A percentile compares a stretch with the other conserved stretches of the same genome.
These are phyloP conservation scores for Linnaemya vulpina DNA, from an alignment of 2,888 invertebrate genomes.

Conservation along the genomic window DNA sequence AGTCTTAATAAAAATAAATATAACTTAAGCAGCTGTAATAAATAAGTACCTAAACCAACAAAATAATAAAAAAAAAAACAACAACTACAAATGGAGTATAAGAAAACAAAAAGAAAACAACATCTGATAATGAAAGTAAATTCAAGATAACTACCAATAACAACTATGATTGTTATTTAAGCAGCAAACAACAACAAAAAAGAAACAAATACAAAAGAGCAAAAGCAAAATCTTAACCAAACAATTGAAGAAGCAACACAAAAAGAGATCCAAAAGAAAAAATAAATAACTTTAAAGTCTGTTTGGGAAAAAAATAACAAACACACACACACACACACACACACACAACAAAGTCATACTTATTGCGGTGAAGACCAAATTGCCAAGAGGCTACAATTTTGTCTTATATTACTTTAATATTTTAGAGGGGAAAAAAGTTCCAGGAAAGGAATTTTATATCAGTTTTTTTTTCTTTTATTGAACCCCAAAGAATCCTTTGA, in stretches of 20 bases:
- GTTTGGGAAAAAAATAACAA: not conserved
- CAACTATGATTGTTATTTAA: conserved; percentile 22
- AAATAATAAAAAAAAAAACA: conserved; percentile 21
- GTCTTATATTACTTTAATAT: conserved; percentile 49
- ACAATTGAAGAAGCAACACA: not conserved
- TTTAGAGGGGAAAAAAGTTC: conserved; percentile 25
- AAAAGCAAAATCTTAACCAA: conserved; percentile 21
- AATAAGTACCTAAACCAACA: not conserved
- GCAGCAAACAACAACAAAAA: conserved; percentile 7
- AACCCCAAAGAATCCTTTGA: conserved; percentile 53
- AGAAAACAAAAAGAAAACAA: conserved; percentile 38
- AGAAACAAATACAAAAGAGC: conserved; percentile 7
- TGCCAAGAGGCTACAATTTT: conserved; percentile 47
- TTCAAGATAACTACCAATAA: conserved; percentile 41
- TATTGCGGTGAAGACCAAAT: conserved; percentile 30
- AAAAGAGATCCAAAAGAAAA: conserved; percentile 14
- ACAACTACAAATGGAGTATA: conserved; percentile 15
- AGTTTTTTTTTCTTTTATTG: too few species aligned
- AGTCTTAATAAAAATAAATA: not conserved
- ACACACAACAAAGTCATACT: conserved; percentile 11
- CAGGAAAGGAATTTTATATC: conserved; percentile 46
- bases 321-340: too few species aligned
- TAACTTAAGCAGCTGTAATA: not conserved
- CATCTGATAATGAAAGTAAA: conserved; percentile 61
- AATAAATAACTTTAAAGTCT: conserved; percentile 7